Base-by-base conservation (phyloP, 2,888 invertebrate species). In the Rhingia rostrata region DNA sequence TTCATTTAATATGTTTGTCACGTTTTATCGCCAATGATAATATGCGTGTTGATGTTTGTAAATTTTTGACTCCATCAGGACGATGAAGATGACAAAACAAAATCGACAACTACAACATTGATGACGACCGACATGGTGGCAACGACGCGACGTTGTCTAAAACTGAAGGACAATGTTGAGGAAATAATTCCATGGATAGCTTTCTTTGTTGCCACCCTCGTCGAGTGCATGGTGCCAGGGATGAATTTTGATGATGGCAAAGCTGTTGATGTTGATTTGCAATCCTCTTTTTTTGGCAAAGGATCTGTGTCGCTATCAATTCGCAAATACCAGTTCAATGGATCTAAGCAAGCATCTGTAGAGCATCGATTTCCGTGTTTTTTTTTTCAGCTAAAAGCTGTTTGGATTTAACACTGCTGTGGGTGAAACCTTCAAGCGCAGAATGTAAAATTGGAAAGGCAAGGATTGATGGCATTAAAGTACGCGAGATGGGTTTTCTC, bases 21-120 rank as follows among this genome's bases (percentile, higher is more conserved):
- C 75, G 75, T 77, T 77, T 67, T 67, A 77, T 77, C 67, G 75
- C 22, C 75, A 61, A 60, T 67, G 67, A 75, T 75, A 75, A 67
- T 75, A 67, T 69, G 67, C 67, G 67, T 77, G 75, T 67, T 60
- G 60, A 67, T 67, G 75, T 67, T 75, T 67, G 66, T 60, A 60
- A 45, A 67, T 75, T 75, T 53, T 67, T 56, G 72, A 54, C 73
- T 64, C 51, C 35, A 10, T 45, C 30, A 33, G 30, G 54, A 43
- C 45, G 60, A 32, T 7, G 51, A 6, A 47, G 47, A 3, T 22
- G 43, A 58, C 4, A 41, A 37, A 22, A 14, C 39, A 32, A 35
- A 6, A 10, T 33, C 12, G 60, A 22, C 37, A 6, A 45, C 14
- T 45, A 12, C 9, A 6, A 22, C 22, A 22, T 22, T 22, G 22